Conservation (phyloP, 2,113 vertebrate genomes). For the Mesocricetus auratus region DNA sequence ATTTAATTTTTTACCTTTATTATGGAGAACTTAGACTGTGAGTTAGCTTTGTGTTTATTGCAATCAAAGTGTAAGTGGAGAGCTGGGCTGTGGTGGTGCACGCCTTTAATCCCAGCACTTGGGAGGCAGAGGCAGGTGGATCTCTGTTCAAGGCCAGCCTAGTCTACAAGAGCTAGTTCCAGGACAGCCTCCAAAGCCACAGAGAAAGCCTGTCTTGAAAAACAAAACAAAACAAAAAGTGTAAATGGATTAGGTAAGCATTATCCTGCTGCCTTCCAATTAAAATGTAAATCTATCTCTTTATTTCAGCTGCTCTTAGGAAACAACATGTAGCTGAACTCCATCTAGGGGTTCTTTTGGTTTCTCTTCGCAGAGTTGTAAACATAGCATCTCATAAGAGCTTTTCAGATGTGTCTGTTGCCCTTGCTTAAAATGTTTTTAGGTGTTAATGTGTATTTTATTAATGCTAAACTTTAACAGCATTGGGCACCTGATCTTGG, state of each 20-base stretch:
- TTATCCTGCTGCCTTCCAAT: constrained; percentile 24
- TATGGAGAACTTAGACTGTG: constrained; percentile 19
- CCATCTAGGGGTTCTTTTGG: no score
- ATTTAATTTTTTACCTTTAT: neutral
- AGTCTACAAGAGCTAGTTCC: no score
- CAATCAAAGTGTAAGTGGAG: neutral
- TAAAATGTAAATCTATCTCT: constrained; percentile 52
- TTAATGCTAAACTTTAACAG: constrained; percentile 15
- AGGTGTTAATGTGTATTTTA: neutral
- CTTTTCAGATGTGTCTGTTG: constrained; percentile 90
- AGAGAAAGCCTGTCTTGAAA: no score
- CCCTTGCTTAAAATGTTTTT: constrained; percentile 12
- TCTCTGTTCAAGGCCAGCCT: no score
- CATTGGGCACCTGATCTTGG: neutral
- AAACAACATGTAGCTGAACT: constrained; percentile 95
- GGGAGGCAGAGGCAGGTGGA: no score
- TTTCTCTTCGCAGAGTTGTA: constrained; percentile 88
- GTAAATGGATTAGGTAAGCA: neutral
- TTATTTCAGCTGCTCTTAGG: constrained; percentile 88
- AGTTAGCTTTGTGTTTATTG: constrained; percentile 38
- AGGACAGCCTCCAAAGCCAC: no score
- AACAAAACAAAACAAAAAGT: no score
- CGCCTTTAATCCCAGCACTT: no score
- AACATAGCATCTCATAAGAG: constrained; percentile 98
- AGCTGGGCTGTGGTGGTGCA: no score